Evolutionary conservation across 2,888 invertebrate species (phyloP), one percentile per base, ranked within the genome.

Genomic region (Parascotia fuliginaria): DNA sequence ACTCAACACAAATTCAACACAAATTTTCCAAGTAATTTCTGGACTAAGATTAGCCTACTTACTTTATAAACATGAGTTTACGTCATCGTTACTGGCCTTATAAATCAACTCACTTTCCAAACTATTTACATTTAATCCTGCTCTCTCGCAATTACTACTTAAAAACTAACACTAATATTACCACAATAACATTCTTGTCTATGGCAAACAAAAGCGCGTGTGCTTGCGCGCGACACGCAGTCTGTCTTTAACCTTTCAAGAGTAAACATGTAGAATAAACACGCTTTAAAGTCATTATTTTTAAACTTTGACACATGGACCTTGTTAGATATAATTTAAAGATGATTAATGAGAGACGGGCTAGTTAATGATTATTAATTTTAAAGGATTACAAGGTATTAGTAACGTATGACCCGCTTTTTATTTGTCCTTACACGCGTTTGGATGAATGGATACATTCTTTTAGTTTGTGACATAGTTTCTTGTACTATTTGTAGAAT

Each of bases 301-400:
- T 78, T 58, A 34, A 77, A 77, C 67, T 73, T 75, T 66, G 59
- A 67, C 56, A 62, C 61, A 60, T 60, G 58, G 62, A 44, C 53
- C 53, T 50, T 54, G 62, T 55, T 66, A 55, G 48, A 60, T 67
- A 64, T 80, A 76, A 75, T 81, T 78, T 75, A 57, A 59, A 59
- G 54, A 63, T 82, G 79, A 80, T 60, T 57, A 45, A 67, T 68
- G 59, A 28, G 11, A 14, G 43, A 42, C 29, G 22, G 7, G 33
- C 14, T 66, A 73, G 72, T 79, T 81, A 79, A 82, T 83, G 73
- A 79, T 79, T 75, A 79, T 79, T 80, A 79, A 82, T 83, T 82
- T 84, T 76, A 77, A 75, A 64, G 83, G 87, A 87, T 88, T 84
- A 84, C 83, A 83, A 46, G 57, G 76, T 68, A 75, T 71, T 74